Base-by-base conservation (phyloP, 2,888 invertebrate species). In the Synergus itoensis region DNA sequence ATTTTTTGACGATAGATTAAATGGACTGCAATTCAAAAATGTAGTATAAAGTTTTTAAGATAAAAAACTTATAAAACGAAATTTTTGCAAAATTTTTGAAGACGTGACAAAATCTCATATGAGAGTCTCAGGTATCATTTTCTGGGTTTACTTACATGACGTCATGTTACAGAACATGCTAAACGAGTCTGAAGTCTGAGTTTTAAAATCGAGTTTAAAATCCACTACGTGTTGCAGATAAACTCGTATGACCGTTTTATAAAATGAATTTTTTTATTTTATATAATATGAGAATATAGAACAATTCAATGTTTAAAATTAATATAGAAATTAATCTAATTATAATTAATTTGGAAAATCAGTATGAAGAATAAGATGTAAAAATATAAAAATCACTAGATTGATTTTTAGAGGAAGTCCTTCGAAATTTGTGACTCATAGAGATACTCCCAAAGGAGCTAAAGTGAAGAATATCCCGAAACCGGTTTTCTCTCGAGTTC, bases 401-500 rank as follows among this genome's bases (percentile, higher is more conserved):
- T 73, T 73, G 14, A 28, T 73, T n/a, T 28, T 36, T 16, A 4
- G 36, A 73, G 69, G 48, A 36, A 73, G 69, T 28, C 36, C 53
- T 36, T 53, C 9, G 0, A 73, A 48, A 73, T 48, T 73, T 53
- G 45, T 73, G 69, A 73, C 48, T 73, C 69, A 73, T 48, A 53
- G 48, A 12, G 14, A 45, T 45, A 45, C n/a, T 36, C 36, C 36
- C 36, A 36, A 21, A 18, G n/a, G 9, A 73, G 69, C 36, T 48
- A 53, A 73, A 36, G 65, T 67, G 67, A 36, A 36, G 48, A 73
- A 73, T 36, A 53, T 53, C 53, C 53, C 53, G 4, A 73, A 73
- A 73, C 69, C 69, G 69, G 69, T 73, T 73, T 73, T 73, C 69
- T 45, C 36, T 45, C 18, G 18, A 65, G 65, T 65, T 65, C 41